phyloP scores from a whole-genome alignment of 2,888 invertebrate genomes.

The Melanotus villosus region DNA sequence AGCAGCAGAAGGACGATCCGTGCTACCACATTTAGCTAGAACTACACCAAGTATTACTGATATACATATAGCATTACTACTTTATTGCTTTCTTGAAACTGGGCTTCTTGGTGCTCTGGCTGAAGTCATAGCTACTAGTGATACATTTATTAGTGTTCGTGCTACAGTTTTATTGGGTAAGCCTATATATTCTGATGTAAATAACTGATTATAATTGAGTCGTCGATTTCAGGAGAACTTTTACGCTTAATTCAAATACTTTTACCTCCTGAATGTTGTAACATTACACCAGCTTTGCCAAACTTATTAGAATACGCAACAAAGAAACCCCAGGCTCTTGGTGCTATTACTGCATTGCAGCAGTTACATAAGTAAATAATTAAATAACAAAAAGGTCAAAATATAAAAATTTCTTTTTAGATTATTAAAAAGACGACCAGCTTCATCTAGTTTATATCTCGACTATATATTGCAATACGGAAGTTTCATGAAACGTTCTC shows the following conservation, averaged over 20 bases:
- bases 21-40: conserved; percentile 89
- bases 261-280: conserved; percentile 89
- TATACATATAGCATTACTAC: conserved; percentile 89
- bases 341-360: conserved; percentile 85
- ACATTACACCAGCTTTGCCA: conserved; percentile 87
- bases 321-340: conserved; percentile 85
- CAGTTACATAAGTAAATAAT: conserved; percentile 78
- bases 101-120: conserved; percentile 91
- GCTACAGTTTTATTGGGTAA: conserved; percentile 89
- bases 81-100: conserved; percentile 89
- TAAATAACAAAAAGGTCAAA: not conserved
- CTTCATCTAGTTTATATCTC: conserved; percentile 86
- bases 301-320: conserved; percentile 84
- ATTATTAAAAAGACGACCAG: conserved; percentile 85
- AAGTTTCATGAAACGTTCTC: conserved; percentile 60
- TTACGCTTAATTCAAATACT: conserved; percentile 89
- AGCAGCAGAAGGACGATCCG: conserved; percentile 89
- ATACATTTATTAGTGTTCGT: conserved; percentile 90
- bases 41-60: conserved; percentile 92
- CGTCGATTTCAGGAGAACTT: conserved; percentile 82
- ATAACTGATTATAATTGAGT: too few relatives aligned
- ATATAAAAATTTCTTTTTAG: conserved; percentile 49
- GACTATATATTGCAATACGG: conserved; percentile 79
- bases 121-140: conserved; percentile 92
- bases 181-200: too few relatives aligned